phyloP scores from a whole-genome alignment of 2,888 invertebrate species.

The Xylota sylvarum region DNA sequence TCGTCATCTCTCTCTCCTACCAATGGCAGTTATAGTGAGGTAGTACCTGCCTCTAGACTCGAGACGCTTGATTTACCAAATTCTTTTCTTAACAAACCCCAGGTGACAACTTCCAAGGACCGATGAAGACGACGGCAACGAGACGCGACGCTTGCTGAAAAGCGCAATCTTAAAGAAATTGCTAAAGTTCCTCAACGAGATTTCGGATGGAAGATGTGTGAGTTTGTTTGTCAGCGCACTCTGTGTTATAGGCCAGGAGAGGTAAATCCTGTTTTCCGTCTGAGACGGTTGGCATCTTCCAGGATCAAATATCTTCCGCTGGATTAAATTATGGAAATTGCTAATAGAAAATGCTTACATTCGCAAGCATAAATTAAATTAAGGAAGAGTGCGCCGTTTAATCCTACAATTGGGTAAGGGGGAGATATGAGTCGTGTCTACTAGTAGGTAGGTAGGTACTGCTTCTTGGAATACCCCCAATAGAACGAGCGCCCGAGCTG shows the following conservation, averaged over 20 bases:
- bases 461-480: slow-evolving; percentile 29
- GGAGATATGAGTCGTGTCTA: not conserved
- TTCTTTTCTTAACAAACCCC: slow-evolving; percentile 51
- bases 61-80: slow-evolving; percentile 59
- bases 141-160: slow-evolving; percentile 25
- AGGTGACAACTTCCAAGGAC: slow-evolving; percentile 37
- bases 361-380: slow-evolving; percentile 64
- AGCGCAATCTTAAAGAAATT: slow-evolving; percentile 49
- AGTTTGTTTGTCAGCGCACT: slow-evolving; percentile 17
- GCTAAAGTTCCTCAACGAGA: slow-evolving; percentile 46
- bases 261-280: slow-evolving; percentile 9
- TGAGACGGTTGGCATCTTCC: slow-evolving; percentile 16
- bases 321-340: slow-evolving; percentile 71
- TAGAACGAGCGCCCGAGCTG: slow-evolving; percentile 6
- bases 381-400: slow-evolving; percentile 45
- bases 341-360: slow-evolving; percentile 57
- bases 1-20: slow-evolving; percentile 4
- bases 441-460: no score
- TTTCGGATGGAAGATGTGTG: slow-evolving; percentile 4
- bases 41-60: slow-evolving; percentile 9
- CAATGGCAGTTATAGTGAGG: not conserved
- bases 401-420: slow-evolving; percentile 33
- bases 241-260: slow-evolving; percentile 27
- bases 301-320: slow-evolving; percentile 54
- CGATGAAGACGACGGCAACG: not conserved